Conservation (phyloP, 64 coral and sea anemone species). For the Actinia equina region DNA sequence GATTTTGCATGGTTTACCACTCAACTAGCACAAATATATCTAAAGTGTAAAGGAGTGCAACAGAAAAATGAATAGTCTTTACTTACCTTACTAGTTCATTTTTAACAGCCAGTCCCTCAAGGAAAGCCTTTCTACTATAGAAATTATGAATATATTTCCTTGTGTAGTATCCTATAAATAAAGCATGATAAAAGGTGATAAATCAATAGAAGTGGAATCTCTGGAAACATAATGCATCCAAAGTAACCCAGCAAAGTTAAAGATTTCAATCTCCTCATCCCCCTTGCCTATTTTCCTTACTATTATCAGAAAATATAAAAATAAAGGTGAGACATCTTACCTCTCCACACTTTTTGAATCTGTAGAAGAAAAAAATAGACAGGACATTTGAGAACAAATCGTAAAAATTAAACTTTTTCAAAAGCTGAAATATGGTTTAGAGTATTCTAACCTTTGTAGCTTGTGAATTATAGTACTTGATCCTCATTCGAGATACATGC, state of each 20-base stretch:
- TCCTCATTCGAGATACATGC: constrained; percentile 65
- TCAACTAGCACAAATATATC: no score
- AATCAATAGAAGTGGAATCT: neutral
- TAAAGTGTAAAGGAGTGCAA: no score
- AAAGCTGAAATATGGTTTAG: neutral
- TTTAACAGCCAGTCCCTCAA: constrained; percentile 67
- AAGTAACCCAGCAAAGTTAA: no score
- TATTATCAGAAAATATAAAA: neutral
- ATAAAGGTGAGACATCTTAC: constrained; percentile 15
- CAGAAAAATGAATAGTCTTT: neutral
- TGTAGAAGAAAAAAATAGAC: constrained; percentile 16
- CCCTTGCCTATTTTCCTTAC: neutral
- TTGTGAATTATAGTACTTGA: constrained; percentile 79
- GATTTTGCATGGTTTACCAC: no score
- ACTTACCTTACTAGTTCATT: constrained; percentile 86
- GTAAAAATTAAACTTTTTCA: neutral
- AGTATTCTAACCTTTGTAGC: constrained; percentile 68
- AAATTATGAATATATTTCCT: constrained; percentile 96
- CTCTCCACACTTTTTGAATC: constrained; percentile 99
- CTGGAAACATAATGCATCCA: no score
- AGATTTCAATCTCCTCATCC: no score
- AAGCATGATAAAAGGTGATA: neutral
- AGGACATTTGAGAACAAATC: neutral
- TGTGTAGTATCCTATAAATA: constrained; percentile 55
- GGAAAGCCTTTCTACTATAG: constrained; percentile 85